A percentile compares a stretch with the other conserved stretches of the same genome.
Conservation (phyloP, 2,888 invertebrate genomes). For the Pantelozetes paolii region DNA sequence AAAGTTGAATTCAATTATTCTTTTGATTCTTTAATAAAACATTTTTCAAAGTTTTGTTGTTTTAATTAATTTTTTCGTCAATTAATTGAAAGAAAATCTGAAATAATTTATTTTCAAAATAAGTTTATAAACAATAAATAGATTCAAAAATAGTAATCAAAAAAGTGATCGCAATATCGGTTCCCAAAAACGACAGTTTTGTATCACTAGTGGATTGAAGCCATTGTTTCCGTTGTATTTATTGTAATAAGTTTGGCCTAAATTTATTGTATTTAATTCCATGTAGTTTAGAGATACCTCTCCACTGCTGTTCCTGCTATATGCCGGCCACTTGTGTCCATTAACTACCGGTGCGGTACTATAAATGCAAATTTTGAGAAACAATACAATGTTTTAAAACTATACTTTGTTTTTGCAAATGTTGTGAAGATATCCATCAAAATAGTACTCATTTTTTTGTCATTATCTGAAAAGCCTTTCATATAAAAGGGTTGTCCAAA, state of each 20-base stretch:
- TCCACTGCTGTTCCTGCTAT: not conserved
- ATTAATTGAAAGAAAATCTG: too few species aligned
- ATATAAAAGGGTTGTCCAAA: slow-evolving; percentile 5
- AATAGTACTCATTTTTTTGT: not conserved
- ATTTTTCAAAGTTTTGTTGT: too few species aligned
- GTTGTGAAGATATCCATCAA: not conserved
- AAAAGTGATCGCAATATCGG: not conserved
- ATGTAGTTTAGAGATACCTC: not conserved
- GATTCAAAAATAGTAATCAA: too few species aligned
- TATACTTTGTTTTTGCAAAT: slow-evolving; percentile 15
- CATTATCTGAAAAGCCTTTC: not conserved
- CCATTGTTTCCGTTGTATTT: not conserved
- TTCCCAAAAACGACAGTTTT: slow-evolving; percentile 2
- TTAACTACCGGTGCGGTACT: not conserved
- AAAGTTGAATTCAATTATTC: too few species aligned
- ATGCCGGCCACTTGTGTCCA: not conserved
- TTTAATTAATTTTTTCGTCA: too few species aligned
- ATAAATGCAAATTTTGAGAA: not conserved
- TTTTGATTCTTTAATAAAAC: too few species aligned
- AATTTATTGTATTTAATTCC: not conserved
- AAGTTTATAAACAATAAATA: too few species aligned
- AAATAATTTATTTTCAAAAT: too few species aligned
- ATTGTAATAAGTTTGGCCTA: not conserved
- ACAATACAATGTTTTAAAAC: too few species aligned
- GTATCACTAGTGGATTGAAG: not conserved